Base-by-base conservation (phyloP, 2,888 invertebrate genomes). In the Osedax frankpressi region DNA sequence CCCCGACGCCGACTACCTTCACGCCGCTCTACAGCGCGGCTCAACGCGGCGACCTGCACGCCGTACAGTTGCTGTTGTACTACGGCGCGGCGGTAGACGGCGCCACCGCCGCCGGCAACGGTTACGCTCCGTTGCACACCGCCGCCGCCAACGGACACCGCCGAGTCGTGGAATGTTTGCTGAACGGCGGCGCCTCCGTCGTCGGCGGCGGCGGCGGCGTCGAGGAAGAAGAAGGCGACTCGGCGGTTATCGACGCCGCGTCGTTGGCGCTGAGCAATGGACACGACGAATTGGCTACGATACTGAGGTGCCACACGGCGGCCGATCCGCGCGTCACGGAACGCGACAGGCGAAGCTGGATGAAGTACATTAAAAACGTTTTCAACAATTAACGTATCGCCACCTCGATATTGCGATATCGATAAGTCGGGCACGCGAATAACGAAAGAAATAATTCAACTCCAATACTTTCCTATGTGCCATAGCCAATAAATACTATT, bases 41-140 rank as follows among this genome's bases (percentile, higher is more conserved):
- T 14, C 78, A 78, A 75, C 73, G 76, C 2, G 78, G 78, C 0
- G 78, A 78, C 73, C 74, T 78, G 6, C 78, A 78, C 28, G 75
- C 77, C 63, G 78, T 78, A 1, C 78, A 78, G 75, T 69, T 78
- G 74, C 75, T 78, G 60, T 74, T 78, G 28, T 78, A 77, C 75
- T 75, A 78, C 75, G 75, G 73, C 19, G 78, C 78, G 14, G 60
- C 65, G 26, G 75, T 76, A 11, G 71, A 75, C 29, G 75, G 65
- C 0, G 75, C 78, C 70, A n/a, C 76, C 14, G 71, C 71, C 25
- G 78, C 78, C 63, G 75, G 75, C 44, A 71, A 76, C 28, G 78
- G 78, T 19, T 76, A 77, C 73, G 72, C 75, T n/a, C 75, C 78
- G 30, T 76, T 78, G 24, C 78, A 78, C 71, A 76, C 77, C 70